Evolutionary conservation across 2,888 invertebrate genomes (phyloP).

Genomic region (Drosophila greeni): DNA sequence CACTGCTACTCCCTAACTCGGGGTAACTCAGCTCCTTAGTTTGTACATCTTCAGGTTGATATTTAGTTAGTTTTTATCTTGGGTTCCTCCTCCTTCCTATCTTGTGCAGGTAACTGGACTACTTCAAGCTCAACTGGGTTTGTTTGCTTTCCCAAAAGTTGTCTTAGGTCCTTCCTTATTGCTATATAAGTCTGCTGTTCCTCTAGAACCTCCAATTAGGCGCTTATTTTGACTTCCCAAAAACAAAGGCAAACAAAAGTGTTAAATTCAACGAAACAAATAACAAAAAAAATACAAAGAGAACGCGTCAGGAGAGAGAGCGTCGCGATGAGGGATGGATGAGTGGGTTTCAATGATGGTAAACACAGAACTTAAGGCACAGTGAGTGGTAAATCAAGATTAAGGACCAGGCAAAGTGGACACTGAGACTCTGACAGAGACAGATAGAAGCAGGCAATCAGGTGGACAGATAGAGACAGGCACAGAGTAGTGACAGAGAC

Average conservation of each 20-base stretch:
- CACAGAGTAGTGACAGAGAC: conserved; percentile 21
- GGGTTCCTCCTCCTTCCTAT: neutral
- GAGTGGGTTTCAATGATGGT: conserved; percentile 26
- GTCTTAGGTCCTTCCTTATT: neutral
- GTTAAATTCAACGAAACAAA: conserved; percentile 4
- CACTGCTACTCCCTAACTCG: neutral
- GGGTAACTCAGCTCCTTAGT: neutral
- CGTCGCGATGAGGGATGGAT: conserved; percentile 32
- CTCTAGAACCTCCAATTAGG: neutral
- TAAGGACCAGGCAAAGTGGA: conserved; percentile 28
- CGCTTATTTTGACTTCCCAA: neutral
- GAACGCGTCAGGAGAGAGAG: conserved; percentile 4
- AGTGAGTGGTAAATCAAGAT: conserved; percentile 39
- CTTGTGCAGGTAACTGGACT: neutral
- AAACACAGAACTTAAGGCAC: conserved; percentile 47
- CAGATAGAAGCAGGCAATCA: conserved; percentile 27
- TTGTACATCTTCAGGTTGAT: neutral
- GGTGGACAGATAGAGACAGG: conserved; percentile 30
- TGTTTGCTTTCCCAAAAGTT: too few species aligned
- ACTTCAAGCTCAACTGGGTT: neutral
- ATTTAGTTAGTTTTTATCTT: neutral
- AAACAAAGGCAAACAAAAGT: conserved; percentile 13
- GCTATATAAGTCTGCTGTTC: neutral
- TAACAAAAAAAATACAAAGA: conserved; percentile 7
- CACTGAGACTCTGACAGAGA: conserved; percentile 17